phyloP scores from a whole-genome alignment of 2,888 invertebrate species.

The Flexamia atlantica region DNA sequence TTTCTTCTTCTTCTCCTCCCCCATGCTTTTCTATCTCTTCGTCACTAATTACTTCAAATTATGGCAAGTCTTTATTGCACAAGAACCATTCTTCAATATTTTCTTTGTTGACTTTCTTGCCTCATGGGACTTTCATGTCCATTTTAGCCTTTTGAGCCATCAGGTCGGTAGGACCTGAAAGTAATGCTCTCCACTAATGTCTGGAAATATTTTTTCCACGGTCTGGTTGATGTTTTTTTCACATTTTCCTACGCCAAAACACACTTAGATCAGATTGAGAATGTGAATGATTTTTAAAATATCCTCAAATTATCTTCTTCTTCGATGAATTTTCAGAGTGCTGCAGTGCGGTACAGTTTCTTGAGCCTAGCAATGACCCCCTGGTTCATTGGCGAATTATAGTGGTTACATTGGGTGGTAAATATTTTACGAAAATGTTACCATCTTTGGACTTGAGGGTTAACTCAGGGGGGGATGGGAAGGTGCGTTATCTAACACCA shows the following conservation, averaged over 20 bases:
- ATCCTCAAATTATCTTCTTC: constrained; percentile 25
- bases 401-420: constrained; percentile 51
- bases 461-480: constrained; percentile 63
- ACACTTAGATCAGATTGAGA: constrained; percentile 36
- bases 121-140: constrained; percentile 12
- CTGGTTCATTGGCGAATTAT: constrained; percentile 50
- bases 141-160: background rate
- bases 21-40: constrained; percentile 8
- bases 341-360: background rate
- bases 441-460: constrained; percentile 23
- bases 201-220: constrained; percentile 42
- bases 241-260: constrained; percentile 22
- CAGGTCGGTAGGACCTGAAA: background rate
- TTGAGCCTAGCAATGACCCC: constrained; percentile 18
- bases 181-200: constrained; percentile 9
- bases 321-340: background rate
- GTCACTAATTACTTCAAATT: constrained; percentile 18
- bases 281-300: constrained; percentile 35
- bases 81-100: constrained; percentile 32
- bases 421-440: constrained; percentile 54
- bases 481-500: constrained; percentile 69
- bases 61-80: constrained; percentile 16
- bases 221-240: background rate
- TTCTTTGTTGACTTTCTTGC: constrained; percentile 22
- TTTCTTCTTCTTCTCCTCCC: constrained; percentile 5